Conservation (phyloP, 1,140 invertebrate species). For the Hyphantria cunea region DNA sequence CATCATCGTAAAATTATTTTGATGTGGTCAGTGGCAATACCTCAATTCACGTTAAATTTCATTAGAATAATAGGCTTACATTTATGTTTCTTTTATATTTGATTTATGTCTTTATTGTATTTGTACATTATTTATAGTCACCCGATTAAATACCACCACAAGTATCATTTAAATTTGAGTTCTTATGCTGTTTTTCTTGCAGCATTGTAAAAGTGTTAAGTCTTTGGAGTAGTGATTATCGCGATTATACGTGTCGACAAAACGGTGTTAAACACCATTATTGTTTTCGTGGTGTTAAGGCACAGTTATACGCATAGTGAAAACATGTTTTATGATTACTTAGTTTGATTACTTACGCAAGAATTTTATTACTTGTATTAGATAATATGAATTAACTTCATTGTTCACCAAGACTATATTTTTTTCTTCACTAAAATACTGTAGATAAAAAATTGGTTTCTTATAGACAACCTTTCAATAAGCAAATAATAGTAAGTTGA, state of each 20-base stretch:
- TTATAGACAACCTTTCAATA: too few species aligned
- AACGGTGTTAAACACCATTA: slow-evolving; percentile 15
- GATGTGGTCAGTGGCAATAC: slow-evolving; percentile 41
- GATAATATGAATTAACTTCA: too few species aligned
- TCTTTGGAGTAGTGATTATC: slow-evolving; percentile 26
- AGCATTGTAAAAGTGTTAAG: slow-evolving; percentile 14
- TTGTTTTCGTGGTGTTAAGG: slow-evolving; percentile 32
- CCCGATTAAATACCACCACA: background rate
- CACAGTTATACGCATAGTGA: background rate
- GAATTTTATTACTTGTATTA: too few species aligned
- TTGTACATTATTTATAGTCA: background rate
- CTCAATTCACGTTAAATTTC: slow-evolving; percentile 25
- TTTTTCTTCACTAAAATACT: too few species aligned
- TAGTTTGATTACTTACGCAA: too few species aligned
- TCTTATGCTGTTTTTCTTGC: background rate
- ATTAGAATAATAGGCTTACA: slow-evolving; percentile 34
- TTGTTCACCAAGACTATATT: too few species aligned
- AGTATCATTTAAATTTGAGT: slow-evolving; percentile 12
- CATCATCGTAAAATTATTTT: slow-evolving; percentile 40
- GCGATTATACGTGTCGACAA: slow-evolving; percentile 22
- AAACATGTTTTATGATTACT: too few species aligned
- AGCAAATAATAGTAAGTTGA: too few species aligned
- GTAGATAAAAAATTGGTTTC: too few species aligned
- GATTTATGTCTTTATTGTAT: slow-evolving; percentile 13
- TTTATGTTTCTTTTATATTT: slow-evolving; percentile 34